phyloP scores from a whole-genome alignment of 2,113 vertebrate species.

The Salvelinus namaycush region DNA sequence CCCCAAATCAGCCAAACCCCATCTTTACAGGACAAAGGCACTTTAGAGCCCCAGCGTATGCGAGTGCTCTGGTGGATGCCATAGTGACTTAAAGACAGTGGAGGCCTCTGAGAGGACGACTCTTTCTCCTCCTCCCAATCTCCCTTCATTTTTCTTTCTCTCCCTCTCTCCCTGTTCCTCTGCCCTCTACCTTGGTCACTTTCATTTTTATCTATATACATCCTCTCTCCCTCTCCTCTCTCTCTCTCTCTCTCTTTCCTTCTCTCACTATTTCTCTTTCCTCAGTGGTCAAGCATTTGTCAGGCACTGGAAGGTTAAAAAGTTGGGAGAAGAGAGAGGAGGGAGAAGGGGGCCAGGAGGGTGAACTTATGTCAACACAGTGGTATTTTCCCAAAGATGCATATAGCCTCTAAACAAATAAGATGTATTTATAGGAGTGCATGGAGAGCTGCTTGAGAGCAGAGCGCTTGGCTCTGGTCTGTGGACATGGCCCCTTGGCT shows the following conservation, averaged over 20 bases:
- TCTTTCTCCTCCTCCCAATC: constrained; percentile 17
- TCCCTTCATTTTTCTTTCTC: background rate
- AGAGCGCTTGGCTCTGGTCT: constrained; percentile 66
- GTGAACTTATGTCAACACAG: constrained; percentile 76
- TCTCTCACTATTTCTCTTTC: too few relatives aligned
- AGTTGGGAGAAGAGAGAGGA: background rate
- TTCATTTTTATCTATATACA: constrained; percentile 3
- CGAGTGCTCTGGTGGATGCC: constrained; percentile 75
- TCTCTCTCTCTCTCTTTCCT: background rate
- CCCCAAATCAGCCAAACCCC: constrained; percentile 74
- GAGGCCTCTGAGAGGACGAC: constrained; percentile 69
- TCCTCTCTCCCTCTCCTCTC: background rate
- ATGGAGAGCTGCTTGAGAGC: constrained; percentile 66
- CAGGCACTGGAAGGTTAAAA: constrained; percentile 6
- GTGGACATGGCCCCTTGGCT: constrained; percentile 55
- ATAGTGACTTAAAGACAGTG: constrained; percentile 77
- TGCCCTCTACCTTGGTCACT: constrained; percentile 40
- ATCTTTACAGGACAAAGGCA: constrained; percentile 73
- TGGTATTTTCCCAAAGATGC: constrained; percentile 82
- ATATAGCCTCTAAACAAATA: constrained; percentile 79
- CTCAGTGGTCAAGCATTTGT: background rate
- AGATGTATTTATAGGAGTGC: constrained; percentile 78
- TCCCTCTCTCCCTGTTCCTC: constrained; percentile 1
- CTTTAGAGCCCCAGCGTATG: constrained; percentile 72
- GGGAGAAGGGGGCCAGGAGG: constrained; percentile 33